Conservation (phyloP, 2,113 vertebrate species). For the Hippocampus comes region DNA sequence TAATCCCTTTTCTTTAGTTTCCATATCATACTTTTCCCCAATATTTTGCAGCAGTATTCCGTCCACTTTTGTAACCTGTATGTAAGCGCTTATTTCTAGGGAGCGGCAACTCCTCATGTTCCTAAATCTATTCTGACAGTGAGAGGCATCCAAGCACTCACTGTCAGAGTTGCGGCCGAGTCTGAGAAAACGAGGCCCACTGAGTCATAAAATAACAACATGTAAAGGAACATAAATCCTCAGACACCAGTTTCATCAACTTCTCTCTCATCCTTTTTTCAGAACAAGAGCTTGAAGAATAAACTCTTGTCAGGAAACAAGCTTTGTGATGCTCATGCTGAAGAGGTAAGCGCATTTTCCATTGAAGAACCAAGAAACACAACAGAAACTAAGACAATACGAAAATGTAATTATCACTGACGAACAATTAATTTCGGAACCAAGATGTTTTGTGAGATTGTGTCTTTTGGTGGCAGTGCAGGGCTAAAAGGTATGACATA, state of each 20-base stretch:
- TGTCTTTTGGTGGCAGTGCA: not conserved
- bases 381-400: not conserved
- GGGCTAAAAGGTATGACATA: not conserved
- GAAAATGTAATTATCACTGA: not conserved
- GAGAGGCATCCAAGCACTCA: slow-evolving; percentile 20
- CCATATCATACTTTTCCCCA: not conserved
- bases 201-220: slow-evolving; percentile 15
- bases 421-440: not conserved
- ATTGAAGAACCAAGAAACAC: not conserved
- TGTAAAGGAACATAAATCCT: not conserved
- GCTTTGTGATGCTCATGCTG: slow-evolving; percentile 90
- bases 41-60: not conserved
- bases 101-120: slow-evolving; percentile 27
- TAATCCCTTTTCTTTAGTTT: not conserved
- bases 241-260: slow-evolving; percentile 16
- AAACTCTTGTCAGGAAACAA: slow-evolving; percentile 95
- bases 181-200: slow-evolving; percentile 12
- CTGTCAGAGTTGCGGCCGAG: slow-evolving; percentile 18
- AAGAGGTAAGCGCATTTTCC: slow-evolving; percentile 79
- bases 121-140: slow-evolving; percentile 23
- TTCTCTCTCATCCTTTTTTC: slow-evolving; percentile 41
- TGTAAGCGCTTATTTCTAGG: slow-evolving; percentile 20
- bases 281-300: slow-evolving; percentile 99
- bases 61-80: not conserved
- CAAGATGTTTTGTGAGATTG: not conserved